Percentiles rank a stretch among this genome's conserved stretches.
Conservation (phyloP, 1,140 invertebrate species). For the Nautilus pompilius region DNA sequence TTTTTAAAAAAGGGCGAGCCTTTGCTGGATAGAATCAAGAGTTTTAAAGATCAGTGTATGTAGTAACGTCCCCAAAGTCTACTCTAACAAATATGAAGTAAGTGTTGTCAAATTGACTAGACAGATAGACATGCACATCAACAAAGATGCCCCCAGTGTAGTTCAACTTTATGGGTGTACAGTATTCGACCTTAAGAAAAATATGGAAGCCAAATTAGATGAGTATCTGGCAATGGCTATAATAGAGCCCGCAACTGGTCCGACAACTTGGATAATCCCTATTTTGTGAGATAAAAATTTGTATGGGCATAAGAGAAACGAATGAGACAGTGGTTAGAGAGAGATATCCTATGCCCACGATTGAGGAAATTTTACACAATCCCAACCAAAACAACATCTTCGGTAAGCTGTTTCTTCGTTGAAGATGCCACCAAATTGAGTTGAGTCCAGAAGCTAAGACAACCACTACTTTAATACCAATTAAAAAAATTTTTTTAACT, state of each 20-base stretch:
- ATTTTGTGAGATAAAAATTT: constrained; percentile 28
- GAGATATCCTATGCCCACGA: constrained; percentile 21
- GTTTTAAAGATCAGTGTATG: constrained; percentile 4
- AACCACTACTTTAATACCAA: constrained; percentile 24
- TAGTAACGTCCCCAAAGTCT: not conserved
- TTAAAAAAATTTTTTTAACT: too few species aligned
- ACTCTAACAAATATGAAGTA: not conserved
- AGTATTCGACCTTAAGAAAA: constrained; percentile 19
- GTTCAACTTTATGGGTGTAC: constrained; percentile 15
- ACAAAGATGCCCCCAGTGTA: constrained; percentile 12
- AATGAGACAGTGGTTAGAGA: constrained; percentile 26
- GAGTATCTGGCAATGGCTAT: constrained; percentile 25
- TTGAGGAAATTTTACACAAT: constrained; percentile 31
- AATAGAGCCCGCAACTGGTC: constrained; percentile 24
- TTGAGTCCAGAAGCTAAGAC: constrained; percentile 8
- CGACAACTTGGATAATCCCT: constrained; percentile 29
- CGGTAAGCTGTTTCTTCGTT: constrained; percentile 20
- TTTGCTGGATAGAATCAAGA: constrained; percentile 5
- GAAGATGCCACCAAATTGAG: constrained; percentile 23
- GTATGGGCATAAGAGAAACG: constrained; percentile 31
- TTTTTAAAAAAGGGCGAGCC: not conserved
- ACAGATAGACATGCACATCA: constrained; percentile 20
- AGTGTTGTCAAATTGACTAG: constrained; percentile 14
- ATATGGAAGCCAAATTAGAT: constrained; percentile 19
- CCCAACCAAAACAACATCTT: constrained; percentile 24